A percentile compares a stretch with the other conserved stretches of the same genome.
Evolutionary conservation across 2,888 invertebrate species (phyloP).

Genomic region (Leucania comma): DNA sequence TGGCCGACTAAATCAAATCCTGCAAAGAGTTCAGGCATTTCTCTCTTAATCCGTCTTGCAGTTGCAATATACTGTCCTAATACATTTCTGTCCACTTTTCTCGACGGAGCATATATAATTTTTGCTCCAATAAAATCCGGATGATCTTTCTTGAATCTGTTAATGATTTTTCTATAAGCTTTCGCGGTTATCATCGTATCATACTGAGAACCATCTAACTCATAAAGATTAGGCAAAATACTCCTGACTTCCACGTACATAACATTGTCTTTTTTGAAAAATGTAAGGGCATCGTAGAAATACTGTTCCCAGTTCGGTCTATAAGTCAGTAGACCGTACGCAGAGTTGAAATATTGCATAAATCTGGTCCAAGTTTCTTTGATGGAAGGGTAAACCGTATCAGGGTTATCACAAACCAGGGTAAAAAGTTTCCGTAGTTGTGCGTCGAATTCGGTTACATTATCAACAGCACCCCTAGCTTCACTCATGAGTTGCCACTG

Average conservation of each 20-base stretch:
- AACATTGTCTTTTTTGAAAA: slow-evolving; percentile 92
- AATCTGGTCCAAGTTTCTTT: slow-evolving; percentile 92
- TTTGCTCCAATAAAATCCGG: slow-evolving; percentile 93
- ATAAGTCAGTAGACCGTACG: slow-evolving; percentile 90
- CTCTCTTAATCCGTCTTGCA: slow-evolving; percentile 80
- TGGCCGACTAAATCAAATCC: slow-evolving; percentile 96
- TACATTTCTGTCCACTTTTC: slow-evolving; percentile 81
- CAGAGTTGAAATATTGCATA: slow-evolving; percentile 88
- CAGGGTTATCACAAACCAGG: slow-evolving; percentile 88
- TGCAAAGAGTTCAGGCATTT: slow-evolving; percentile 92
- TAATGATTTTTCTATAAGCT: slow-evolving; percentile 90
- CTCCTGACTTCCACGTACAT: slow-evolving; percentile 93
- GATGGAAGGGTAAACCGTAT: slow-evolving; percentile 85
- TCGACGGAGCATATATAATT: slow-evolving; percentile 92
- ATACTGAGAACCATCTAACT: slow-evolving; percentile 91
- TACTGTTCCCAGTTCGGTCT: slow-evolving; percentile 92
- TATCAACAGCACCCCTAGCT: slow-evolving; percentile 79
- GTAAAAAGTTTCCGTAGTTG: slow-evolving; percentile 89
- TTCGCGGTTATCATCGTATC: slow-evolving; percentile 89
- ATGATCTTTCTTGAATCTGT: slow-evolving; percentile 90
- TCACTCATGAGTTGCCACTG: slow-evolving; percentile 88
- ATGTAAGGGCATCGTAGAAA: slow-evolving; percentile 91
- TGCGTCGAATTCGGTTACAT: slow-evolving; percentile 86
- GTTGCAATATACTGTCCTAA: slow-evolving; percentile 85
- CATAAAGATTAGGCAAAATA: slow-evolving; percentile 92